These are phyloP conservation scores for Drosophila tropicalis DNA, from an alignment of 1,140 invertebrate genomes.

Conservation along the genomic window DNA sequence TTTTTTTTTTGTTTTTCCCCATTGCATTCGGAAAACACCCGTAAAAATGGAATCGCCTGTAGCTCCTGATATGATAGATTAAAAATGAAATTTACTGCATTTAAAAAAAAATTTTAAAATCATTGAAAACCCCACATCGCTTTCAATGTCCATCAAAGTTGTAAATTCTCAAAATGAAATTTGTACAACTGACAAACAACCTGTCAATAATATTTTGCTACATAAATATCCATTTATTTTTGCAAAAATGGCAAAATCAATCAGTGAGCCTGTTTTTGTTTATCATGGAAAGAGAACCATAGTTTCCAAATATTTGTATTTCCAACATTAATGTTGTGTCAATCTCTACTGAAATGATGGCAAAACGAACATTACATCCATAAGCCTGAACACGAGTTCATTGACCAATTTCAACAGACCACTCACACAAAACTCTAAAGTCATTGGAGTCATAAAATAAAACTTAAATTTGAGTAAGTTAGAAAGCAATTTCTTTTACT, in stretches of 20 bases:
- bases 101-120: too few species aligned
- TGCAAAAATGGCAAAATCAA: not conserved
- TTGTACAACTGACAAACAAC: not conserved
- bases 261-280: not conserved
- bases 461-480: not conserved
- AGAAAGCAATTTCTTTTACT: not conserved
- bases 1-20: too few species aligned
- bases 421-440: not conserved
- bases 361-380: not conserved
- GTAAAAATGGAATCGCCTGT: too few species aligned
- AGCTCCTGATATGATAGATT: too few species aligned
- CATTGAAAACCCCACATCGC: too few species aligned
- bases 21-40: too few species aligned
- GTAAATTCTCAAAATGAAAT: not conserved
- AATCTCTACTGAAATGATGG: not conserved
- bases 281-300: not conserved
- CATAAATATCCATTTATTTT: not conserved
- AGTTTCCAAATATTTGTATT: not conserved
- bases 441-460: conserved; percentile 5
- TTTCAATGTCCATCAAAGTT: too few species aligned
- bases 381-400: not conserved
- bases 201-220: not conserved
- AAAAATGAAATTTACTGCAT: too few species aligned
- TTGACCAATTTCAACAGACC: not conserved
- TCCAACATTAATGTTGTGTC: not conserved